Conservation (phyloP, 1,140 invertebrate genomes). For the Teleogryllus occipitalis region DNA sequence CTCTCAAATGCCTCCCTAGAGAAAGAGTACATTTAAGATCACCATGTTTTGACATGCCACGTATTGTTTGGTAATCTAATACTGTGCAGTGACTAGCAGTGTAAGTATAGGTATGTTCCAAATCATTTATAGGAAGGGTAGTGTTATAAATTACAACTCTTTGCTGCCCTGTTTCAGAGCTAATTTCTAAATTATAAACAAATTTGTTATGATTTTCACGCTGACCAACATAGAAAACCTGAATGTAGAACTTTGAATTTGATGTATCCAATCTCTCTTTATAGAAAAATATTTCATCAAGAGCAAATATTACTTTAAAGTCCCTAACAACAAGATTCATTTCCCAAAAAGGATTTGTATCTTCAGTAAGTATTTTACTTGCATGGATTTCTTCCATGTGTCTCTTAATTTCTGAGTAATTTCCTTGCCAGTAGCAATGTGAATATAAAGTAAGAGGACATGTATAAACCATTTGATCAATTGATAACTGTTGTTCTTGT, state of each 20-base stretch:
- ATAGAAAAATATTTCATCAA: conserved; percentile 6
- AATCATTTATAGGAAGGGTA: neutral
- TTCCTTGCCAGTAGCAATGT: conserved; percentile 9
- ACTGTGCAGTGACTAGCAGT: neutral
- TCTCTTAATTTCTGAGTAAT: neutral
- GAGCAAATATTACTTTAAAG: neutral
- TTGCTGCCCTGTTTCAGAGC: neutral
- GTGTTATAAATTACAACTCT: neutral
- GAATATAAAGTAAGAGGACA: neutral
- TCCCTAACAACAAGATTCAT: neutral
- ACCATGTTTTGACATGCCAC: neutral
- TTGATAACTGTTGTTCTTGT: neutral
- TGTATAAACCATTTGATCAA: neutral
- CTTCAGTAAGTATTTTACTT: neutral
- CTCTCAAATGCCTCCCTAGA: neutral
- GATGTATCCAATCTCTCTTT: neutral
- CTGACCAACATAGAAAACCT: neutral
- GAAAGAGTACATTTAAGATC: neutral
- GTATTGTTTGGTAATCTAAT: neutral
- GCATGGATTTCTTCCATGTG: neutral
- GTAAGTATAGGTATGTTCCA: neutral
- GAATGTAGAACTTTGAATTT: neutral
- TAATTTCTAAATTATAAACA: neutral
- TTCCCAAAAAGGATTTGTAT: neutral
- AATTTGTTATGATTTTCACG: neutral